Percentiles rank a stretch among this genome's conserved stretches.
phyloP scores from a whole-genome alignment of 2,888 invertebrate species.

The Torymus texanus region DNA sequence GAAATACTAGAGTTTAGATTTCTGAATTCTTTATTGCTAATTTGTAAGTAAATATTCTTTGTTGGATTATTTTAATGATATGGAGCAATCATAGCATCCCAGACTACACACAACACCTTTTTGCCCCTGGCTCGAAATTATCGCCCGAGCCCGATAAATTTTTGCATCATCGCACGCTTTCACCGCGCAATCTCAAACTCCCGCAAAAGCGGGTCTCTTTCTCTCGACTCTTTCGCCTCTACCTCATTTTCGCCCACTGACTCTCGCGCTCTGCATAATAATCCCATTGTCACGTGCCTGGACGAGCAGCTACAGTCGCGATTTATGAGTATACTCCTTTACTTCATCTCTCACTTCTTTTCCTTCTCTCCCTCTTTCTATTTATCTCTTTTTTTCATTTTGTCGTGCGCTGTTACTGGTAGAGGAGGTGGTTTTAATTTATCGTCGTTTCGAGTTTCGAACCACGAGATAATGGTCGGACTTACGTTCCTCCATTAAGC shows the following conservation, averaged over 20 bases:
- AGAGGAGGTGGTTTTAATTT: conserved; percentile 20
- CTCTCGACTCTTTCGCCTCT: too few relatives aligned
- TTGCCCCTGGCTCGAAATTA: too few relatives aligned
- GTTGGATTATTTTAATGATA: too few relatives aligned
- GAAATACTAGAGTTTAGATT: too few relatives aligned
- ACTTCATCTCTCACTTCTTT: neutral
- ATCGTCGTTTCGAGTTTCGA: conserved; percentile 37
- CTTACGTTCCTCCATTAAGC: too few relatives aligned
- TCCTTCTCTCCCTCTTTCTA: neutral
- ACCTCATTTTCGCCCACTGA: neutral
- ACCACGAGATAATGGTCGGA: conserved; percentile 9
- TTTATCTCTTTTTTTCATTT: conserved; percentile 36
- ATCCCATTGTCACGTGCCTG: conserved; percentile 17
- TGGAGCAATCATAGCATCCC: too few relatives aligned
- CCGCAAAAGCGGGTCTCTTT: too few relatives aligned
- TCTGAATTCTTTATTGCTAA: too few relatives aligned
- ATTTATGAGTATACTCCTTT: conserved; percentile 13
- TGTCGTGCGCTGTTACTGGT: neutral
- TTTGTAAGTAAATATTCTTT: too few relatives aligned
- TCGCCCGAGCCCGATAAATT: neutral
- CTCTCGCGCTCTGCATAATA: neutral
- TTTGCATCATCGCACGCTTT: neutral
- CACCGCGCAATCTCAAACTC: neutral
- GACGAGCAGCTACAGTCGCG: neutral
- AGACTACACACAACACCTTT: too few relatives aligned